A percentile compares a stretch with the other conserved stretches of the same genome.
Evolutionary conservation across 2,888 invertebrate genomes (phyloP).

Genomic region (Hydriomena furcata): DNA sequence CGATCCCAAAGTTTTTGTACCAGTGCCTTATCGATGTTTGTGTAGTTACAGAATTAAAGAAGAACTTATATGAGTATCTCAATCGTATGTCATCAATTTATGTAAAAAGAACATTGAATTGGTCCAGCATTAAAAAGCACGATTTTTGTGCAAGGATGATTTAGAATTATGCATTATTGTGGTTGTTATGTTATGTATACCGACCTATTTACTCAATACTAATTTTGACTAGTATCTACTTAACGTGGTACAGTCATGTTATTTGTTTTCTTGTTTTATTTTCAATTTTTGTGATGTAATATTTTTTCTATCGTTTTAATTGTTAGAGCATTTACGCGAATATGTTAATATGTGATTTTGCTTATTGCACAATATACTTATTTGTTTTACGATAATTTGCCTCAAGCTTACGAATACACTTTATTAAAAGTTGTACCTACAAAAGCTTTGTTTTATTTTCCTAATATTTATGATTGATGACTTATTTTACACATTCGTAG

Average conservation of each 20-base stretch:
- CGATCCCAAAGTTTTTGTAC: constrained; percentile 26
- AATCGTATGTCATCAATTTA: no score
- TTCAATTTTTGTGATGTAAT: constrained; percentile 27
- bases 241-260: constrained; percentile 1
- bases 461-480: neutral
- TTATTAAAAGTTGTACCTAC: constrained; percentile 35
- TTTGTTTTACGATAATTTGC: constrained; percentile 56
- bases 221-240: neutral
- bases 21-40: constrained; percentile 37
- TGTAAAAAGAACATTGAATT: no score
- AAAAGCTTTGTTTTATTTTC: constrained; percentile 8
- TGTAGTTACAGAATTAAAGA: constrained; percentile 3
- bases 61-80: no score
- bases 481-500: no score
- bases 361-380: constrained; percentile 68
- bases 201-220: neutral
- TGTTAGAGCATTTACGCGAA: constrained; percentile 54
- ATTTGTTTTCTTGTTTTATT: constrained; percentile 10
- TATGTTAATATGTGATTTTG: constrained; percentile 53
- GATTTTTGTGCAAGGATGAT: no score
- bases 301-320: constrained; percentile 38
- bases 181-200: no score
- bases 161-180: no score
- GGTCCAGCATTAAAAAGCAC: no score
- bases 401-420: constrained; percentile 64